phyloP scores from a whole-genome alignment of 2,797 vertebrate species.

The Trichosurus vulpecula region DNA sequence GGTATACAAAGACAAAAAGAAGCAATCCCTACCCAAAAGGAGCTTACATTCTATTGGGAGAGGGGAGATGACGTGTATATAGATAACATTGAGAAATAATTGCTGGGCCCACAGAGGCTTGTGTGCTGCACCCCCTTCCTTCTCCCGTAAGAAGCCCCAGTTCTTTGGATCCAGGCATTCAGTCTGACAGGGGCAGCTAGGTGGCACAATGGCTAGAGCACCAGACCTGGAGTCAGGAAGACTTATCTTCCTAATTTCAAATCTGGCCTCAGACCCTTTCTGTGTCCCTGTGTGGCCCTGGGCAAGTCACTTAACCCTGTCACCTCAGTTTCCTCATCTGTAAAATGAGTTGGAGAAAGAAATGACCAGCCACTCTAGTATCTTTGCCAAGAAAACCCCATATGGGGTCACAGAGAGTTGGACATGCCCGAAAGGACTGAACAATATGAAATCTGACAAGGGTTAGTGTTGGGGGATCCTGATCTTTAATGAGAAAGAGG shows the following conservation, averaged over 20 bases:
- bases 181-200: background rate
- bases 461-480: background rate
- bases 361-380: background rate
- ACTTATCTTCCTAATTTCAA: background rate
- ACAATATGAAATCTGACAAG: background rate
- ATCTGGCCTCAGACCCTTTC: background rate
- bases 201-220: background rate
- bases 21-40: background rate
- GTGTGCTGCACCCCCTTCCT: background rate
- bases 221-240: background rate
- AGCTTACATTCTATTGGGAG: background rate
- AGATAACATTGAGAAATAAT: background rate
- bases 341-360: background rate
- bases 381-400: no score
- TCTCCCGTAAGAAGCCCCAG: background rate
- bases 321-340: background rate
- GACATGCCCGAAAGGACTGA: background rate
- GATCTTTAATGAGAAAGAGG: background rate
- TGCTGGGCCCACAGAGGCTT: background rate
- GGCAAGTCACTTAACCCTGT: background rate
- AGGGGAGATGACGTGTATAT: background rate
- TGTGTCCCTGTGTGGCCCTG: background rate
- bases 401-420: background rate
- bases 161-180: background rate
- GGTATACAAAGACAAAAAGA: background rate